Conservation (phyloP, 2,113 vertebrate genomes). For the Eulemur macaco region DNA sequence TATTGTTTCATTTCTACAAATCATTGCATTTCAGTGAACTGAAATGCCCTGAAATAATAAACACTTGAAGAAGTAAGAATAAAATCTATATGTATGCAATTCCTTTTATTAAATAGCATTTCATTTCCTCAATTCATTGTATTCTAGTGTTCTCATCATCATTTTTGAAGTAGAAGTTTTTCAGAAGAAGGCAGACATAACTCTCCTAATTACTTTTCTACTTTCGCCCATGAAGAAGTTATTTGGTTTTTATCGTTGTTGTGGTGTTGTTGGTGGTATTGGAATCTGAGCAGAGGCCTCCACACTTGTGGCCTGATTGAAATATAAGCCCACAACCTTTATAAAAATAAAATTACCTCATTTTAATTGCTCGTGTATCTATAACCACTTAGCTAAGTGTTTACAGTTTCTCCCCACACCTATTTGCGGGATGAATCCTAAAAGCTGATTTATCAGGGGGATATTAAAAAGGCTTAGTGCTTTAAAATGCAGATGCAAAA, state of each 20-base stretch:
- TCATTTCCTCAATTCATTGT: background rate
- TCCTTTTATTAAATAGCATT: background rate
- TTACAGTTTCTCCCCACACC: conserved; percentile 61
- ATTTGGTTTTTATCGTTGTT: background rate
- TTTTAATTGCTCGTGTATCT: conserved; percentile 65
- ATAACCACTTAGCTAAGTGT: conserved; percentile 67
- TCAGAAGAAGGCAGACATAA: background rate
- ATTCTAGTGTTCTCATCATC: background rate
- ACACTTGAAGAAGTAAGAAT: background rate
- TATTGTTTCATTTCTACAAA: conserved; percentile 3
- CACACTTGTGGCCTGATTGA: conserved; percentile 1
- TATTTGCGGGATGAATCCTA: conserved; percentile 67
- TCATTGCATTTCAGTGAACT: background rate
- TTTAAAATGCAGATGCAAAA: conserved; percentile 68
- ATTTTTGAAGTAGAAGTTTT: background rate
- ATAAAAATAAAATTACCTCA: conserved; percentile 52
- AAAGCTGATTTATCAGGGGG: conserved; percentile 70
- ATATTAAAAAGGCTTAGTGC: conserved; percentile 69
- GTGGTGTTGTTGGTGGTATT: background rate
- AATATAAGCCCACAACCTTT: conserved; percentile 39
- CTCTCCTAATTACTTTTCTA: background rate
- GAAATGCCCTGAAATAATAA: background rate
- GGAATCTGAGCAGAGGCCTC: background rate
- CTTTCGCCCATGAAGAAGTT: background rate
- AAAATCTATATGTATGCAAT: background rate